Percentiles rank a stretch among this genome's conserved stretches.
Conservation (phyloP, 2,113 vertebrate species). For the Myiagra hebetior region DNA sequence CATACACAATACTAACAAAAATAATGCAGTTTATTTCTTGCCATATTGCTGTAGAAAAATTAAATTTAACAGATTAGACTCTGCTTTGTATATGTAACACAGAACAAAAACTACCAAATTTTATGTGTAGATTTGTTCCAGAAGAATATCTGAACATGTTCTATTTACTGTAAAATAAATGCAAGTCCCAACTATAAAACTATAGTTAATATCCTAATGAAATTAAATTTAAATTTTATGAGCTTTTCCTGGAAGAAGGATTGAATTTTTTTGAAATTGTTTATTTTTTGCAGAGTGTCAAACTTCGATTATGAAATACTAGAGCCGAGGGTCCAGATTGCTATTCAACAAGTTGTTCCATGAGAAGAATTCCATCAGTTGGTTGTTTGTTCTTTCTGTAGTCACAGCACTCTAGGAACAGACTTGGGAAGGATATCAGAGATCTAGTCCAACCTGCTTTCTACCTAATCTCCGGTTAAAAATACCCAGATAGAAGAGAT, state of each 20-base stretch:
- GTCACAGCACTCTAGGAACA: background rate
- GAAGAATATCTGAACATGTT: background rate
- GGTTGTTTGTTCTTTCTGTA: background rate
- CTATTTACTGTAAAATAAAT: background rate
- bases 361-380: background rate
- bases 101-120: background rate
- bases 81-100: background rate
- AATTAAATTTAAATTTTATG: background rate
- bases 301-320: background rate
- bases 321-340: background rate
- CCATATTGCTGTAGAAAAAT: background rate
- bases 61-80: background rate
- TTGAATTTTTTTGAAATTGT: background rate
- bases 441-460: background rate
- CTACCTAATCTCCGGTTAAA: background rate
- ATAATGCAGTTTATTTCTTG: background rate
- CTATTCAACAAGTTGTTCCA: background rate
- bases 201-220: background rate
- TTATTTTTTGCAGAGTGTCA: background rate
- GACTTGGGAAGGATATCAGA: background rate
- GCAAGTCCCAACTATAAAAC: background rate
- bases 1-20: background rate
- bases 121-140: background rate
- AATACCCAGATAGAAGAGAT: background rate
- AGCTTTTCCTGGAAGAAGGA: background rate